phyloP scores from a whole-genome alignment of 2,113 vertebrate species.

The Ophthalmolycus amberensis region DNA sequence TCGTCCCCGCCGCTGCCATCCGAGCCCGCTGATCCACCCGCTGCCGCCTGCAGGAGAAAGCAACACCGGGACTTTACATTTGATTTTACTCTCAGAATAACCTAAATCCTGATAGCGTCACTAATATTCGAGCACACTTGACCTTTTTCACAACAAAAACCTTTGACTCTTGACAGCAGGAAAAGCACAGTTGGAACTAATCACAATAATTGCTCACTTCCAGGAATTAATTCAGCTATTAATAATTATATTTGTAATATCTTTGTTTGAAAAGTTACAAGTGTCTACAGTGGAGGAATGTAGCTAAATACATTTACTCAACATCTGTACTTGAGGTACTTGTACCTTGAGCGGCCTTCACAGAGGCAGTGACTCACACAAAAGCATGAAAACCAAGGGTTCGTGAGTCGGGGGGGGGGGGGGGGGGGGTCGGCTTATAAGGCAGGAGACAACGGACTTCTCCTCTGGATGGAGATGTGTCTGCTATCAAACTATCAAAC shows the following conservation, averaged over 20 bases:
- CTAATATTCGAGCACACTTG: neutral
- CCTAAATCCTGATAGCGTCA: neutral
- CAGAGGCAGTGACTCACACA: neutral
- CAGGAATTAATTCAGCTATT: neutral
- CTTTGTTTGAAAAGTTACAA: neutral
- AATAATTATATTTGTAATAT: neutral
- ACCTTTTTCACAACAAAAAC: neutral
- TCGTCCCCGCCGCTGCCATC: conserved; percentile 8
- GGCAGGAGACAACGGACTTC: neutral
- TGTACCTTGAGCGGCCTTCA: neutral
- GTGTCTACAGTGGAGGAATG: neutral
- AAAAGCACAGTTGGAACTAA: neutral
- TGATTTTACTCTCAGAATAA: neutral
- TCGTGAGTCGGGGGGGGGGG: neutral
- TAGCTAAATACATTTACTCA: neutral
- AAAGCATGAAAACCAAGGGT: neutral
- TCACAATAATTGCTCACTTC: neutral
- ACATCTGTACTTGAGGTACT: neutral
- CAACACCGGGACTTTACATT: neutral
- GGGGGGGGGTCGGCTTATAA: neutral
- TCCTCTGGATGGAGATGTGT: neutral
- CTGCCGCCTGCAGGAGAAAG: conserved; percentile 3
- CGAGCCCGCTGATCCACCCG: conserved; percentile 1
- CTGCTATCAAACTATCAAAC: neutral
- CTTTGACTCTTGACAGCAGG: neutral